These are phyloP conservation scores for Montipora cactus DNA, from an alignment of 64 coral and sea anemone genomes.

Conservation along the genomic window DNA sequence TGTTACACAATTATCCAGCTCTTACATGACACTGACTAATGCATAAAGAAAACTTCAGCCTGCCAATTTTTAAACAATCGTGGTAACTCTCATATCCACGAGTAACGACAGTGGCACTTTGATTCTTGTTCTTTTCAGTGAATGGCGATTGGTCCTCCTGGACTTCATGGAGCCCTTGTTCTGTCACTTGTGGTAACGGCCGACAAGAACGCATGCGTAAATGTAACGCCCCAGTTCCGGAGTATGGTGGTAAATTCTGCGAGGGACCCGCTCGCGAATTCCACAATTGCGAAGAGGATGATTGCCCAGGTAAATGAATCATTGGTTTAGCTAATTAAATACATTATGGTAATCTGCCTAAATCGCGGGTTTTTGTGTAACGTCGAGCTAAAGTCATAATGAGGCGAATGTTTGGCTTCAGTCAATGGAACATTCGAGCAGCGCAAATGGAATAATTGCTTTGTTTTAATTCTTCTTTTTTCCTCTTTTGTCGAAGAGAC, in stretches of 20 bases:
- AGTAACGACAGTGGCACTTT: too few species aligned
- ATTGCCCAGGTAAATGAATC: conserved; percentile 70
- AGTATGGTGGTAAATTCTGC: conserved; percentile 95
- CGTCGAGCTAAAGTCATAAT: too few species aligned
- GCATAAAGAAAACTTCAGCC: too few species aligned
- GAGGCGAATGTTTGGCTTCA: too few species aligned
- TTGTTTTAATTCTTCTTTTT: too few species aligned
- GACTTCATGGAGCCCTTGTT: conserved; percentile 94
- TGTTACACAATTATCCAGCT: too few species aligned
- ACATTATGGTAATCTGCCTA: not conserved
- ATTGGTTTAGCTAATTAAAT: not conserved
- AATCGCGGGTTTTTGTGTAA: not conserved
- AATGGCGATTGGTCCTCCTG: conserved; percentile 83
- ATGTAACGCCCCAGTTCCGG: conserved; percentile 75
- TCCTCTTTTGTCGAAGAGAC: too few species aligned
- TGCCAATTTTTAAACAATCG: too few species aligned
- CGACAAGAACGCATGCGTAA: conserved; percentile 82
- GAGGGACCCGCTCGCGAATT: conserved; percentile 92
- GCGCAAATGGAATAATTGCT: too few species aligned
- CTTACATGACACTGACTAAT: too few species aligned
- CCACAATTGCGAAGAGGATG: conserved; percentile 93
- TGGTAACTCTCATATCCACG: too few species aligned
- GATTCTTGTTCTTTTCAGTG: conserved; percentile 47
- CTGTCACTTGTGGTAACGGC: conserved; percentile 95
- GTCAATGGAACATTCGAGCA: too few species aligned